Percentiles rank a stretch among this genome's conserved stretches.
These are phyloP conservation scores for Paedocypris sp. DNA, from an alignment of 2,113 vertebrate species.

Conservation along the genomic window DNA sequence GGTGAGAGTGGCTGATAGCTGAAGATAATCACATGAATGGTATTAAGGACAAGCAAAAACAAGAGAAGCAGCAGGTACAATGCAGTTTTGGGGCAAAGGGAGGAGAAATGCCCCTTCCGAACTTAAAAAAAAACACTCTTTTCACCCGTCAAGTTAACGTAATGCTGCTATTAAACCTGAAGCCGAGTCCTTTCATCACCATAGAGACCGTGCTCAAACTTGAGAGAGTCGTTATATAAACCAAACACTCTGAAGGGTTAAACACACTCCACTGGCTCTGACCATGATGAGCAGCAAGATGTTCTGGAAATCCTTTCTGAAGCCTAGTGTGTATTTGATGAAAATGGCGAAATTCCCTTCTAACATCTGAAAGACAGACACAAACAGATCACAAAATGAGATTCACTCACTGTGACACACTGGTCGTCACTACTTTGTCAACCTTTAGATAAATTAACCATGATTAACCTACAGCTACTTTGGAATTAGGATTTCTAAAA, in stretches of 20 bases:
- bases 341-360: slow-evolving; percentile 96
- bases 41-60: neutral
- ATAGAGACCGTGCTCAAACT: neutral
- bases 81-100: no score
- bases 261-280: slow-evolving; percentile 25
- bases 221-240: neutral
- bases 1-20: slow-evolving; percentile 68
- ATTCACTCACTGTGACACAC: no score
- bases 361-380: slow-evolving; percentile 64
- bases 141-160: slow-evolving; percentile 3
- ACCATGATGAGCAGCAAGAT: slow-evolving; percentile 94
- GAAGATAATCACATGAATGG: neutral
- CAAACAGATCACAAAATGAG: neutral
- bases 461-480: no score
- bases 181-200: slow-evolving; percentile 33
- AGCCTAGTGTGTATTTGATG: slow-evolving; percentile 81
- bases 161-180: slow-evolving; percentile 38
- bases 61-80: no score
- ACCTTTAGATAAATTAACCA: no score
- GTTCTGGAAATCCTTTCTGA: slow-evolving; percentile 84
- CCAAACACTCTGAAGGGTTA: neutral
- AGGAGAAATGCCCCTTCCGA: no score
- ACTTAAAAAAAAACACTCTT: neutral
- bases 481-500: no score
- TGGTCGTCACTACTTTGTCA: no score